Conservation (phyloP, 2,888 invertebrate species). For the Heliconius erato region DNA sequence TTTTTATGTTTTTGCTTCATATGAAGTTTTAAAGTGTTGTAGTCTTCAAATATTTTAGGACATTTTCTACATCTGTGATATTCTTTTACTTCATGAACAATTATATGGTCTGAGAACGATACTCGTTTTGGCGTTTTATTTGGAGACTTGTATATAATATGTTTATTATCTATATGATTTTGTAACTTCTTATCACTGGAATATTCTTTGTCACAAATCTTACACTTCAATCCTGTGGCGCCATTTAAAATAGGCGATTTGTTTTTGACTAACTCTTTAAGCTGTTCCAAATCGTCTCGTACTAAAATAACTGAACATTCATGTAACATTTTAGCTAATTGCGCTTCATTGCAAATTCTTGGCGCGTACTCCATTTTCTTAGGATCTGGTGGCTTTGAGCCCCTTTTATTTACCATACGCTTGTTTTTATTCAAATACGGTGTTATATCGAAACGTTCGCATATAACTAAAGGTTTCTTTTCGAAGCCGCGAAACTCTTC, state of each 20-base stretch:
- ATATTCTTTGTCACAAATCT: slow-evolving; percentile 73
- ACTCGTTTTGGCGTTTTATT: slow-evolving; percentile 71
- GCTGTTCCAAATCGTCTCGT: slow-evolving; percentile 62
- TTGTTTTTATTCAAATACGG: slow-evolving; percentile 58
- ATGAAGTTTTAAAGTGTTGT: slow-evolving; percentile 66
- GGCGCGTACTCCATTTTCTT: slow-evolving; percentile 30
- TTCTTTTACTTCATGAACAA: slow-evolving; percentile 73
- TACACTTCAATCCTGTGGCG: slow-evolving; percentile 63
- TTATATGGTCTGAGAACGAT: slow-evolving; percentile 75
- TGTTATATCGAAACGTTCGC: slow-evolving; percentile 66
- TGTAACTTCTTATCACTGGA: slow-evolving; percentile 66
- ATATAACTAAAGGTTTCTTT: slow-evolving; percentile 62
- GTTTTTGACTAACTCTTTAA: slow-evolving; percentile 56
- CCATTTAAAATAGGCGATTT: slow-evolving; percentile 38
- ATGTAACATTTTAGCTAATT: slow-evolving; percentile 50
- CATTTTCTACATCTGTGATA: slow-evolving; percentile 79
- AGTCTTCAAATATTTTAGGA: slow-evolving; percentile 69
- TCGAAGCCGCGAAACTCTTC: slow-evolving; percentile 65
- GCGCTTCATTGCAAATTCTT: background rate
- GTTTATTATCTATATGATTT: slow-evolving; percentile 73
- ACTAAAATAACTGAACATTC: slow-evolving; percentile 64
- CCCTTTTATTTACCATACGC: background rate
- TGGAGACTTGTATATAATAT: slow-evolving; percentile 64
- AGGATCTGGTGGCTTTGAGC: slow-evolving; percentile 8
- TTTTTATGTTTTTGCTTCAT: slow-evolving; percentile 72